Evolutionary conservation across 1,140 invertebrate species (phyloP), one percentile per base, ranked within the genome.

Genomic region (Parapsyche elsis): DNA sequence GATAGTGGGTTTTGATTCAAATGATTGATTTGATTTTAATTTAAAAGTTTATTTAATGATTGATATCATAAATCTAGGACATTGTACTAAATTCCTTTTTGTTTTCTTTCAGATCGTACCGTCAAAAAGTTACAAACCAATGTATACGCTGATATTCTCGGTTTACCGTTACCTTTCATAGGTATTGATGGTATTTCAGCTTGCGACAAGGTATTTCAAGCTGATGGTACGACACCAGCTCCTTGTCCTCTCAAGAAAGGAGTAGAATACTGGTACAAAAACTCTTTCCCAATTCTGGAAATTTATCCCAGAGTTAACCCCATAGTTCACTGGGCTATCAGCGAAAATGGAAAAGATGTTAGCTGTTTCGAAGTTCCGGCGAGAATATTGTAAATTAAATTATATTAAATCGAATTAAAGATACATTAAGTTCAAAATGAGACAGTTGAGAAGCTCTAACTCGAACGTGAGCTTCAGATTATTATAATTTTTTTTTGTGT

Each of bases 111-210:
- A 85, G 87, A 89, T 1, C 84, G 85, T 5, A 89, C 92, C 73
- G 84, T 90, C 14, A 81, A 86, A 12, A 85, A 81, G 0, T 49
- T 93, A 45, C 88, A 61, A 1, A 92, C 90, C n/a, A 85, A 87
- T 5, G 93, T 95, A 0, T 85, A 85, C 78, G 94, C 93, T 0
- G 86, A 89, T 0, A 88, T 94, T 14, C 83, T 90, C 5, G 90
- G 90, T 0, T 84, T 94, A 4, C 87, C 90, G 0, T 84, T 95
- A 74, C 94, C 94, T 0, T 95, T 95, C 84, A 86, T 94, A 7
- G 94, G 94, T 30, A 93, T 94, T 0, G 93, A 95, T 83, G 92
- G 92, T n/a, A 90, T 88, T 2, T 88, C 90, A 49, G 92, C 94
- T 1, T 95, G 94, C 83, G 86, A 89, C 57, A 91, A 92, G 79